These are phyloP conservation scores for Cerastis rubricosa DNA, from an alignment of 2,888 invertebrate genomes.

Conservation along the genomic window DNA sequence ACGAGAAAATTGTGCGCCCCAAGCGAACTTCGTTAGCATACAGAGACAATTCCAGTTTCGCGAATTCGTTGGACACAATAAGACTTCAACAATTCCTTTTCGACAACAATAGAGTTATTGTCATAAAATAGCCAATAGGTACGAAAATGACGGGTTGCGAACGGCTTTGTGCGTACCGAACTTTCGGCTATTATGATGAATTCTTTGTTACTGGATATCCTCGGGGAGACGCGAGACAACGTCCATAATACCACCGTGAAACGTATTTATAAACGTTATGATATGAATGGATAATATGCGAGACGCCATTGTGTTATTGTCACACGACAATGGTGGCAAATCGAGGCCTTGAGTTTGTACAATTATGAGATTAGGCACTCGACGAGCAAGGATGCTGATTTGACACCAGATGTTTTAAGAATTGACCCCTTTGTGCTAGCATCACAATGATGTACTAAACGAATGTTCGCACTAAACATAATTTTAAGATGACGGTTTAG, in stretches of 20 bases:
- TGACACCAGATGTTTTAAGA: constrained; percentile 72
- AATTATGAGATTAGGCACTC: constrained; percentile 84
- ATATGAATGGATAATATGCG: constrained; percentile 89
- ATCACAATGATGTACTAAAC: constrained; percentile 62
- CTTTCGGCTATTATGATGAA: constrained; percentile 85
- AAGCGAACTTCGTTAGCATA: constrained; percentile 81
- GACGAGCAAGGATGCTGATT: constrained; percentile 72
- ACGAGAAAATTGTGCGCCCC: constrained; percentile 73
- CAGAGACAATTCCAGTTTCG: constrained; percentile 89
- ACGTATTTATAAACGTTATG: constrained; percentile 89
- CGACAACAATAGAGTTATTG: constrained; percentile 86
- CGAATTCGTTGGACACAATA: constrained; percentile 85
- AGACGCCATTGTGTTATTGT: constrained; percentile 81
- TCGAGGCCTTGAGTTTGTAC: constrained; percentile 84
- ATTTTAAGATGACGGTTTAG: constrained; percentile 44
- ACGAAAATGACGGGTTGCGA: constrained; percentile 90
- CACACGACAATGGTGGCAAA: constrained; percentile 73
- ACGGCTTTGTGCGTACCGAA: constrained; percentile 83
- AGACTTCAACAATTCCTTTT: constrained; percentile 79
- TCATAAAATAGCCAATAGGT: constrained; percentile 90
- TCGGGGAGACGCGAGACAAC: constrained; percentile 86
- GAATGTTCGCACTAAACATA: constrained; percentile 58
- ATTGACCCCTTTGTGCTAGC: constrained; percentile 73
- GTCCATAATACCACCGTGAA: constrained; percentile 87
- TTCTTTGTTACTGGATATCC: constrained; percentile 87